Evolutionary conservation across 2,797 vertebrate genomes (phyloP).

Genomic region (Etheostoma perlongum): DNA sequence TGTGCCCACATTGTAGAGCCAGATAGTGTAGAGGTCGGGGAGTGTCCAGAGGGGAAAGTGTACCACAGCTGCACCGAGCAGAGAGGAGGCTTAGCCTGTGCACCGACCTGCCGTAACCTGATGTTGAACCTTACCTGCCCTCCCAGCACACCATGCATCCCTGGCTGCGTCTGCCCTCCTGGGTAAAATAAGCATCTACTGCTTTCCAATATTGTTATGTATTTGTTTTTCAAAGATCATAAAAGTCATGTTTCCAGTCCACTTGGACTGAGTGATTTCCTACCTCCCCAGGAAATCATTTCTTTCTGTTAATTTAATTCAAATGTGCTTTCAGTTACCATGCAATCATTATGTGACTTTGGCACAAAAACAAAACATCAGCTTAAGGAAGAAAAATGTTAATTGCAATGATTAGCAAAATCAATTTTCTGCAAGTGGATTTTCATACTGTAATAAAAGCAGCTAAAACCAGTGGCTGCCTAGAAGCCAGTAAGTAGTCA

Average conservation of each 20-base stretch:
- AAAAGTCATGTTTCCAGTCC: neutral
- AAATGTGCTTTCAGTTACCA: neutral
- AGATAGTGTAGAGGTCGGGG: constrained; percentile 83
- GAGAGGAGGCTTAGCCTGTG: constrained; percentile 92
- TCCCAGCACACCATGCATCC: constrained; percentile 93
- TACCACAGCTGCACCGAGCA: constrained; percentile 95
- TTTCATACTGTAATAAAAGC: constrained; percentile 8
- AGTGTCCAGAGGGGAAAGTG: constrained; percentile 94
- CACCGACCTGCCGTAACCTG: constrained; percentile 93
- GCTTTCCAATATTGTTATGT: constrained; percentile 6
- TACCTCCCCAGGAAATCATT: neutral
- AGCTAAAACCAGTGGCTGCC: constrained; percentile 9
- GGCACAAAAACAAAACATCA: neutral
- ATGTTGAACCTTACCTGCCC: constrained; percentile 98
- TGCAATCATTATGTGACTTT: neutral
- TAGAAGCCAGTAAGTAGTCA: constrained; percentile 25
- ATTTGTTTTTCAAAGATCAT: constrained; percentile 18
- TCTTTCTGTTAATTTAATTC: constrained; percentile 15
- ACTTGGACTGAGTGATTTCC: neutral
- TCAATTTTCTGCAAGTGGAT: constrained; percentile 12
- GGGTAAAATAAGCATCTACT: constrained; percentile 84
- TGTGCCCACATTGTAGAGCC: constrained; percentile 73
- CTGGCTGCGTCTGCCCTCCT: constrained; percentile 93
- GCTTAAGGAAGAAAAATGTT: neutral
- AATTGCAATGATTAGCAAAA: neutral